A percentile compares a stretch with the other conserved stretches of the same genome.
These are phyloP conservation scores for Aulostomus chinensis DNA, from an alignment of 2,797 vertebrate genomes.

Conservation along the genomic window DNA sequence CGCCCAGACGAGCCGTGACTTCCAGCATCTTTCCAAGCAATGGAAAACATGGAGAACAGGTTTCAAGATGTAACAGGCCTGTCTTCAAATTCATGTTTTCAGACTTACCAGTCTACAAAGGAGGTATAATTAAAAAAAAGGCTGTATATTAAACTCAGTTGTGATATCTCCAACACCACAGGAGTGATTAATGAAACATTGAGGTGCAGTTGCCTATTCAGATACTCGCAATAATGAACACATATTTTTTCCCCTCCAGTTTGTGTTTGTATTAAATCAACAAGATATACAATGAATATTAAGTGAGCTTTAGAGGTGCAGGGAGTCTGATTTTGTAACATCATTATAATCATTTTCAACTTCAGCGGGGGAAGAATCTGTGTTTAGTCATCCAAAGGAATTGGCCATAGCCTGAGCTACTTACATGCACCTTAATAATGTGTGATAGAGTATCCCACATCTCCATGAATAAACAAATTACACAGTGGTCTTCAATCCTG, in stretches of 20 bases:
- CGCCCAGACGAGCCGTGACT: no score
- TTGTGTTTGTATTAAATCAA: not conserved
- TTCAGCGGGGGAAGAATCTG: not conserved
- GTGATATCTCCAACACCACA: not conserved
- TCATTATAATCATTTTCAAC: not conserved
- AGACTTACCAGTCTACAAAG: not conserved
- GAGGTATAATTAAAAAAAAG: conserved; percentile 5
- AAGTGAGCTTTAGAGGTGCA: not conserved
- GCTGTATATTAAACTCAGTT: not conserved
- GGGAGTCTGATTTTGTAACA: no score
- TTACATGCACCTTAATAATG: conserved; percentile 58
- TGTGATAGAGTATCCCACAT: conserved; percentile 46
- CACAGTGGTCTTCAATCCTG: conserved; percentile 49
- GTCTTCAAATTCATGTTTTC: not conserved
- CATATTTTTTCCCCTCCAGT: not conserved
- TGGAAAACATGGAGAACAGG: no score
- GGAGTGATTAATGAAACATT: not conserved
- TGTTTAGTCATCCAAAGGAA: conserved; percentile 27
- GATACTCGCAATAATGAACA: not conserved
- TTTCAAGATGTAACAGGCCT: not conserved
- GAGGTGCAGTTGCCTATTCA: not conserved
- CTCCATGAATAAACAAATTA: conserved; percentile 62
- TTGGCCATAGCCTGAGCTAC: conserved; percentile 30
- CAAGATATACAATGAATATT: not conserved
- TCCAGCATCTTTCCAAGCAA: no score